Evolutionary conservation across 2,888 invertebrate genomes (phyloP).

Genomic region (Hypomecis punctinalis): DNA sequence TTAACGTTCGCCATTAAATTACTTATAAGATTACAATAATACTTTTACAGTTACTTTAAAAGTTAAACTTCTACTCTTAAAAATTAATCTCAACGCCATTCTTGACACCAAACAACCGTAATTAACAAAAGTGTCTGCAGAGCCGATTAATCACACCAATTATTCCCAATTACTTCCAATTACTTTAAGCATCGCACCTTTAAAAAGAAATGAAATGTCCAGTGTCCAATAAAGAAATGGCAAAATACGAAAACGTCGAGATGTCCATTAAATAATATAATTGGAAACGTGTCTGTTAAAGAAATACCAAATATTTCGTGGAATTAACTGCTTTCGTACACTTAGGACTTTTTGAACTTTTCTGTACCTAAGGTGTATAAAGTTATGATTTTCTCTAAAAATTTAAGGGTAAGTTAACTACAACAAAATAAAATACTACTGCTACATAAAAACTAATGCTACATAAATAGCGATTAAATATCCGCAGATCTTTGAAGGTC

Average conservation of each 20-base stretch:
- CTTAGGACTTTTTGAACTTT: neutral
- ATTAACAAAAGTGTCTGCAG: constrained; percentile 27
- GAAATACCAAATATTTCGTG: constrained; percentile 9
- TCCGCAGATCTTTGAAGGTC: too few relatives aligned
- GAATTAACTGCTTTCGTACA: neutral
- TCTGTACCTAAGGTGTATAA: too few relatives aligned
- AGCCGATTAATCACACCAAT: constrained; percentile 34
- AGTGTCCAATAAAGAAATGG: constrained; percentile 17
- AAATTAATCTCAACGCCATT: constrained; percentile 21
- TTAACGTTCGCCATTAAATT: too few relatives aligned
- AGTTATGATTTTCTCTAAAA: too few relatives aligned
- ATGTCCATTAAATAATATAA: constrained; percentile 17
- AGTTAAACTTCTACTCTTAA: constrained; percentile 5
- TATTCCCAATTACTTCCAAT: constrained; percentile 31
- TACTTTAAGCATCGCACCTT: constrained; percentile 32
- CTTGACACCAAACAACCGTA: constrained; percentile 12
- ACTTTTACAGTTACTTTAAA: constrained; percentile 11
- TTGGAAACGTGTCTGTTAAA: constrained; percentile 15
- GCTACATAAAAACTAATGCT: too few relatives aligned
- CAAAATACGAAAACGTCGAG: constrained; percentile 1
- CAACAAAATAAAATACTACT: too few relatives aligned
- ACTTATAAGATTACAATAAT: neutral
- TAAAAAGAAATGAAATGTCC: constrained; percentile 23
- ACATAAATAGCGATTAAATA: too few relatives aligned
- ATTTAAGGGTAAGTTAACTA: too few relatives aligned